Conservation (phyloP, 2,888 invertebrate species). For the Drosophila neotestacea region DNA sequence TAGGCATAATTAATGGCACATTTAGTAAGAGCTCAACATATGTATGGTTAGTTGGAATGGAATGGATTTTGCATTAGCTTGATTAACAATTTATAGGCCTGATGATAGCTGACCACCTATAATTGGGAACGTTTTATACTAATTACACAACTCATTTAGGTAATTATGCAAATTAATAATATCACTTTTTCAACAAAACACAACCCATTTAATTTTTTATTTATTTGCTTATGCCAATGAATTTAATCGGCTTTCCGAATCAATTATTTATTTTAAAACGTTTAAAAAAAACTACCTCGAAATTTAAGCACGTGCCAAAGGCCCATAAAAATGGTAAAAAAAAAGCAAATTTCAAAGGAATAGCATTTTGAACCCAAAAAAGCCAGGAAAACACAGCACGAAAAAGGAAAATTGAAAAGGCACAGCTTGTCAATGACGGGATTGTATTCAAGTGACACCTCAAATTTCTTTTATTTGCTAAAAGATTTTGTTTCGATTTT, state of each 20-base stretch:
- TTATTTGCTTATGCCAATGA: conserved; percentile 39
- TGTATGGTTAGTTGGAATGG: conserved; percentile 24
- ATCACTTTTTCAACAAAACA: conserved; percentile 14
- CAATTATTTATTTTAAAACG: conserved; percentile 55
- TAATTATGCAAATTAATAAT: conserved; percentile 71
- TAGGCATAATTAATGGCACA: conserved; percentile 46
- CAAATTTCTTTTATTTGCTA: conserved; percentile 51
- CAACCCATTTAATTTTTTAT: conserved; percentile 25
- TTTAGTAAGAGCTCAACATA: conserved; percentile 16
- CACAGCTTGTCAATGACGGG: conserved; percentile 51
- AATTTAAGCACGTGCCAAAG: conserved; percentile 46
- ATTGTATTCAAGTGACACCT: conserved; percentile 64
- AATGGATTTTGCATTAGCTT: conserved; percentile 55
- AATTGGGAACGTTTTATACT: conserved; percentile 39
- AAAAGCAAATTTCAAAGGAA: conserved; percentile 35
- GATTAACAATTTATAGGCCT: conserved; percentile 57
- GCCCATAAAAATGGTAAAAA: conserved; percentile 12
- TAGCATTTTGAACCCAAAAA: conserved; percentile 22
- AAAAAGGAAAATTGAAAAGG: conserved; percentile 8
- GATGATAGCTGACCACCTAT: conserved; percentile 24
- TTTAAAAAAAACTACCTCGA: conserved; percentile 22
- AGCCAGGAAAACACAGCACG: not conserved
- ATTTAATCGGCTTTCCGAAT: conserved; percentile 57
- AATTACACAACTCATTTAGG: conserved; percentile 69
- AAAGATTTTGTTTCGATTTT: conserved; percentile 35